Evolutionary conservation across 2,113 vertebrate genomes (phyloP).

Genomic region (Cervus canadensis): DNA sequence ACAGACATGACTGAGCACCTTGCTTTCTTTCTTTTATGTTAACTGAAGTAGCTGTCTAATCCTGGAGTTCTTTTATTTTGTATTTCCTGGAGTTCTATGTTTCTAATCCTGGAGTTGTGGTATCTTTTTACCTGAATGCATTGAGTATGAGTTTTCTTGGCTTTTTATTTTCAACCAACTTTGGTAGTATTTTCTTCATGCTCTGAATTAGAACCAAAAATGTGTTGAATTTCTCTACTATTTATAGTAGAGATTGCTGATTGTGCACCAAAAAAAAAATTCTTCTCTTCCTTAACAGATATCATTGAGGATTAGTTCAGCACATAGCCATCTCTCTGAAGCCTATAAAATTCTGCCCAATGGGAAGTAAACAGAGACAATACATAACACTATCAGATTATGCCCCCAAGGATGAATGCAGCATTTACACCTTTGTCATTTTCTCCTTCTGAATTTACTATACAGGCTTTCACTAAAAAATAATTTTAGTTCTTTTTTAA

Average conservation of each 20-base stretch:
- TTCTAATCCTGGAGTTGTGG: neutral
- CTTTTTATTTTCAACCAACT: neutral
- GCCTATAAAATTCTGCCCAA: neutral
- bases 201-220: neutral
- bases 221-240: neutral
- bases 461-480: neutral
- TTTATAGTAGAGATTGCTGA: neutral
- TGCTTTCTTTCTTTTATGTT: neutral
- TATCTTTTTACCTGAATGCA: neutral
- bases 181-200: neutral
- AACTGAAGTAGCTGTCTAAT: neutral
- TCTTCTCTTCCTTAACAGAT: neutral
- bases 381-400: neutral
- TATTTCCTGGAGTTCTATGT: neutral
- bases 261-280: neutral
- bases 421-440: neutral
- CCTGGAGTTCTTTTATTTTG: neutral
- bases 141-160: neutral
- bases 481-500: neutral
- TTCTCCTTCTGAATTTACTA: neutral
- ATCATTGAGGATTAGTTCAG: neutral
- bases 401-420: neutral
- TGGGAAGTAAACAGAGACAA: neutral
- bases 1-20: fast-evolving
- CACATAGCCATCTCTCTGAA: neutral